Conservation (phyloP, 2,797 vertebrate species). For the Micropoecilia bifurca region DNA sequence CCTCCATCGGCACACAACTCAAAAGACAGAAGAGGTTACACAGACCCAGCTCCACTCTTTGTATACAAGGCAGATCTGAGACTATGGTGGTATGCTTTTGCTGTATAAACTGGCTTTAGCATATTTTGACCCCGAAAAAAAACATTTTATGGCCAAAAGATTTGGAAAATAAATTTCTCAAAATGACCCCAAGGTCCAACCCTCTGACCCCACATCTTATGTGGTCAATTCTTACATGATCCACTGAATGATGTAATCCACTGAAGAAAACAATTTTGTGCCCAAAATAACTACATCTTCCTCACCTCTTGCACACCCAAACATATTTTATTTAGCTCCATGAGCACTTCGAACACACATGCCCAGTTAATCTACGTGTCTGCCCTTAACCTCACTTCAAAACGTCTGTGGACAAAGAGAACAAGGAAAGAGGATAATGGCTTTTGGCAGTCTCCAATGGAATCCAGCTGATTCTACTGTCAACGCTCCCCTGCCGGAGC, state of each 20-base stretch:
- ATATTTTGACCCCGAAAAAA: not conserved
- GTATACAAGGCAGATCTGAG: not conserved
- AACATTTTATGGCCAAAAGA: not conserved
- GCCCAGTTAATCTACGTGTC: slow-evolving; percentile 27
- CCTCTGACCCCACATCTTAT: not conserved
- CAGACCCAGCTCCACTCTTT: slow-evolving; percentile 10
- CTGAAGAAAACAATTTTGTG: not conserved
- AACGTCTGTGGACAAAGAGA: slow-evolving; percentile 34
- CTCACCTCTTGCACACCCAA: slow-evolving; percentile 6
- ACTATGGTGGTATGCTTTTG: not conserved
- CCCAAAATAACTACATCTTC: not conserved
- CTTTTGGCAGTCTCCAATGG: slow-evolving; percentile 61
- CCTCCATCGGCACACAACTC: slow-evolving; percentile 57
- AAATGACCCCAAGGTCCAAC: not conserved
- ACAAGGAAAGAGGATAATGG: slow-evolving; percentile 55
- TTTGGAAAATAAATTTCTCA: not conserved
- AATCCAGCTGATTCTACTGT: slow-evolving; percentile 69
- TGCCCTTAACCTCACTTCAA: slow-evolving; percentile 20
- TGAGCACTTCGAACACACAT: slow-evolving; percentile 27
- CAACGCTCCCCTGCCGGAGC: slow-evolving; percentile 40
- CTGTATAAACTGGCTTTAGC: not conserved
- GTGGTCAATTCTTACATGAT: not conserved
- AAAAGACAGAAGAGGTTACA: slow-evolving; percentile 31
- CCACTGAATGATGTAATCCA: slow-evolving; percentile 15
- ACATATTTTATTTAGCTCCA: slow-evolving; percentile 31